phyloP scores from a whole-genome alignment of 2,113 vertebrate species.

The Channa argus region DNA sequence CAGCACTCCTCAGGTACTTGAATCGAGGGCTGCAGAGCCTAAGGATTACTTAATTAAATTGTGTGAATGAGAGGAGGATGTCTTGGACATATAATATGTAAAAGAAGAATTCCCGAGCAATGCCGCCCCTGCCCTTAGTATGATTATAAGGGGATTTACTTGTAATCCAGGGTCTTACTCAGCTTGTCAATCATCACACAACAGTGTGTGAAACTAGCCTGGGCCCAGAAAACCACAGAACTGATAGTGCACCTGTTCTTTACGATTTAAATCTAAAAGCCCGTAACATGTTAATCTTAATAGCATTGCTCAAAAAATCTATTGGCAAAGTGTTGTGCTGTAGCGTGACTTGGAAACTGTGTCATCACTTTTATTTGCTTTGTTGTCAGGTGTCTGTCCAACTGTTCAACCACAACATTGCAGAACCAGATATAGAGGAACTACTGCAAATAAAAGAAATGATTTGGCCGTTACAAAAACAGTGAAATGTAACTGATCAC shows the following conservation, averaged over 20 bases:
- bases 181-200: slow-evolving; percentile 57
- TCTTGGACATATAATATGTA: slow-evolving; percentile 39
- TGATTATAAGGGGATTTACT: slow-evolving; percentile 69
- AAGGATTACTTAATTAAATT: slow-evolving; percentile 63
- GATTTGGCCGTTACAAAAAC: slow-evolving; percentile 2
- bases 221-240: slow-evolving; percentile 14
- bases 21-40: not conserved
- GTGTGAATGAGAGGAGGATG: slow-evolving; percentile 41
- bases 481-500: not conserved
- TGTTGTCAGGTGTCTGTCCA: slow-evolving; percentile 8
- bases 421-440: slow-evolving; percentile 59
- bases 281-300: not conserved
- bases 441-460: slow-evolving; percentile 14
- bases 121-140: slow-evolving; percentile 26
- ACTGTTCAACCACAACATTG: slow-evolving; percentile 61
- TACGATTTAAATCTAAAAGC: not conserved
- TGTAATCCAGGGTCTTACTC: slow-evolving; percentile 65
- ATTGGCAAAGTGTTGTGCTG: not conserved
- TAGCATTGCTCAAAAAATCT: not conserved
- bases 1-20: not conserved
- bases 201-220: slow-evolving; percentile 21
- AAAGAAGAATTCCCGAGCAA: slow-evolving; percentile 28
- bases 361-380: slow-evolving; percentile 48
- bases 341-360: slow-evolving; percentile 12
- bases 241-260: slow-evolving; percentile 19